Conservation (phyloP, 1,140 invertebrate genomes). For the Phymorhynchus buccinoides region DNA sequence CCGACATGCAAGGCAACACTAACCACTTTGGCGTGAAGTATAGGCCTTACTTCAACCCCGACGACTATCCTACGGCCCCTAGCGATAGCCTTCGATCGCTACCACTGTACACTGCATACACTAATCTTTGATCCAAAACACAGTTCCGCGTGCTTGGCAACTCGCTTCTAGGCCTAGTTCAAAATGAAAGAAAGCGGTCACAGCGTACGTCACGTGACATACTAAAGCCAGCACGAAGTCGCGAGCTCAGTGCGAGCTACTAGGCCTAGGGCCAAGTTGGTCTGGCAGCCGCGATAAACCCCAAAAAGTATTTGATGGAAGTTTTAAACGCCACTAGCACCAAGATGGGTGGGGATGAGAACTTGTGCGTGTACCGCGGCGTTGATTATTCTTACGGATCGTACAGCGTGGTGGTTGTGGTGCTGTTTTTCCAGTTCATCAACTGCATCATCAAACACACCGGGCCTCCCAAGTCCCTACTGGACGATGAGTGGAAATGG, state of each 20-base stretch:
- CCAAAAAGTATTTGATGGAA: conserved; percentile 15
- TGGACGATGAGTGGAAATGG: conserved; percentile 61
- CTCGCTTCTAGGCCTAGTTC: not conserved
- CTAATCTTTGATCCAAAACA: not conserved
- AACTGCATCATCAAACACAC: conserved; percentile 47
- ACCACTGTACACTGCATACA: too few species aligned
- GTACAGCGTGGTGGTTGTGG: conserved; percentile 44
- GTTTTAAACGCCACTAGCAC: not conserved
- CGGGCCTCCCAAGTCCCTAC: conserved; percentile 51
- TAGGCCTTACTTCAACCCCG: too few species aligned
- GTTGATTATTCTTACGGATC: conserved; percentile 34
- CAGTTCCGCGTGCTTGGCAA: conserved; percentile 10
- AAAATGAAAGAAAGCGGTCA: not conserved
- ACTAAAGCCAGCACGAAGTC: too few species aligned
- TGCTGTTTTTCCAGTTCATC: conserved; percentile 52
- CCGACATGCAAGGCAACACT: too few species aligned
- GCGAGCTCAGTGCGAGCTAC: too few species aligned
- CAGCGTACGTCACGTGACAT: too few species aligned
- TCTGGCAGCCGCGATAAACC: too few species aligned
- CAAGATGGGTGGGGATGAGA: conserved; percentile 3
- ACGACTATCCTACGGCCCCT: not conserved
- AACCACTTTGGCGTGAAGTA: too few species aligned
- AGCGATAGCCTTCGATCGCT: not conserved
- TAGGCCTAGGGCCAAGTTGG: not conserved
- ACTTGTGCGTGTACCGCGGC: not conserved